Evolutionary conservation across 2,113 vertebrate species (phyloP).

Genomic region (Gracilinanus agilis): DNA sequence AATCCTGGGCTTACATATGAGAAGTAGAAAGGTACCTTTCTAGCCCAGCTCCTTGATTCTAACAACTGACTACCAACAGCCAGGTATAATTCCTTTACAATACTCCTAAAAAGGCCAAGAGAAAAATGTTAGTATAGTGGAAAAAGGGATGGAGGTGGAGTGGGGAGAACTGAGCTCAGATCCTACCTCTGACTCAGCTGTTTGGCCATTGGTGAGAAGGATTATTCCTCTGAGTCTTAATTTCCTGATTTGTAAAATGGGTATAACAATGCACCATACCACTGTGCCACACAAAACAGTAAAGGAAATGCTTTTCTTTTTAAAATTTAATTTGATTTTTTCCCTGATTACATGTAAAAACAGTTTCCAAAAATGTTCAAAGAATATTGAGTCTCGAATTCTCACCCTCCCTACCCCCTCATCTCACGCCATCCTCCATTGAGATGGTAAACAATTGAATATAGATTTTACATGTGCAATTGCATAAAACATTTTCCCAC

Average conservation of each 20-base stretch:
- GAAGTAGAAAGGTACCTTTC: neutral
- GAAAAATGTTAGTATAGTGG: neutral
- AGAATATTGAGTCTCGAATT: too few relatives aligned
- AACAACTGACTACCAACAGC: neutral
- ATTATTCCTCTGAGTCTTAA: neutral
- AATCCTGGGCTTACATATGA: neutral
- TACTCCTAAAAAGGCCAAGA: neutral
- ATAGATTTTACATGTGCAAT: too few relatives aligned
- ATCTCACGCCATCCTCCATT: too few relatives aligned
- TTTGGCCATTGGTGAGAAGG: neutral
- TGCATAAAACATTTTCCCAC: too few relatives aligned
- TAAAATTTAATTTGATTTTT: too few relatives aligned
- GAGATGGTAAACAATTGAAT: too few relatives aligned
- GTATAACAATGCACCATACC: neutral
- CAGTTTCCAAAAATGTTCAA: too few relatives aligned
- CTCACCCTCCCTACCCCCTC: too few relatives aligned
- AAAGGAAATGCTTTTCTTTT: neutral
- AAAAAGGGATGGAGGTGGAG: neutral
- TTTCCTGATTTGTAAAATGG: neutral
- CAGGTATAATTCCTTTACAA: neutral
- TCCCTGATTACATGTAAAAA: too few relatives aligned
- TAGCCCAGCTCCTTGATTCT: neutral
- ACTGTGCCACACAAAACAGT: neutral
- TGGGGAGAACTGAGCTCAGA: neutral
- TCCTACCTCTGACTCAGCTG: neutral